Percentiles rank a stretch among this genome's conserved stretches.
phyloP scores from a whole-genome alignment of 1,140 invertebrate genomes.

The Helicoverpa zea region DNA sequence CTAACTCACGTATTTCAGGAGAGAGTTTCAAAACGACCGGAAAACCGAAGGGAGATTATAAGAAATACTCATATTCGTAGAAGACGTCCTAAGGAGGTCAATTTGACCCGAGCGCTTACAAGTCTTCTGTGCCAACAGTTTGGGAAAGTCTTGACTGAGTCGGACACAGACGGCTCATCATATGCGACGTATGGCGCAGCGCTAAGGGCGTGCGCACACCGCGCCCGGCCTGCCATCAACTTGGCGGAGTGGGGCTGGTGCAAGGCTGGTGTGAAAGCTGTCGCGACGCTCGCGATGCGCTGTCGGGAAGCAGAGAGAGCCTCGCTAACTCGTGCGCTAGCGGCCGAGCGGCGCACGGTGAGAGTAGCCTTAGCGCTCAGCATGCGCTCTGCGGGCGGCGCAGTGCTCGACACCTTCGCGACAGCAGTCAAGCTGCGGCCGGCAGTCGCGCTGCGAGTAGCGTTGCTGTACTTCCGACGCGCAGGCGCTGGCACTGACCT shows the following conservation, averaged over 20 bases:
- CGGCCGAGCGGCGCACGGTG: constrained; percentile 15
- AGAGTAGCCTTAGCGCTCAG: constrained; percentile 21
- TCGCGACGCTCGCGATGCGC: constrained; percentile 62
- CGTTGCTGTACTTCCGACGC: constrained; percentile 48
- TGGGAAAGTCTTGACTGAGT: background rate
- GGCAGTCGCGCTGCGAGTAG: constrained; percentile 57
- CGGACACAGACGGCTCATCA: constrained; percentile 21
- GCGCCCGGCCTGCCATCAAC: constrained; percentile 59
- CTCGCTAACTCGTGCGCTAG: background rate
- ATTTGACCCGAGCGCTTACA: too few species aligned
- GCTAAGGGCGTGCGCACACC: constrained; percentile 64
- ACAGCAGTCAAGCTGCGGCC: constrained; percentile 55
- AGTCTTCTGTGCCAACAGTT: constrained; percentile 40
- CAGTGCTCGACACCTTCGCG: background rate
- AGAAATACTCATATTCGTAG: too few species aligned
- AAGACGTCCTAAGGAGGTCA: too few species aligned
- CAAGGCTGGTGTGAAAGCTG: constrained; percentile 58
- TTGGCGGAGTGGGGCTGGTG: constrained; percentile 52
- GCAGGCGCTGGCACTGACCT: constrained; percentile 48
- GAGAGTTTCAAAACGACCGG: too few species aligned
- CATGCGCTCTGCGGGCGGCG: background rate
- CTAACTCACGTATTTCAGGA: too few species aligned
- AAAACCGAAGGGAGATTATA: too few species aligned
- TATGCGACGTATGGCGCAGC: constrained; percentile 47
- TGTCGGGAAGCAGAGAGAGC: constrained; percentile 43